phyloP scores from a whole-genome alignment of 2,888 invertebrate genomes.

The Drosophila ezoana region DNA sequence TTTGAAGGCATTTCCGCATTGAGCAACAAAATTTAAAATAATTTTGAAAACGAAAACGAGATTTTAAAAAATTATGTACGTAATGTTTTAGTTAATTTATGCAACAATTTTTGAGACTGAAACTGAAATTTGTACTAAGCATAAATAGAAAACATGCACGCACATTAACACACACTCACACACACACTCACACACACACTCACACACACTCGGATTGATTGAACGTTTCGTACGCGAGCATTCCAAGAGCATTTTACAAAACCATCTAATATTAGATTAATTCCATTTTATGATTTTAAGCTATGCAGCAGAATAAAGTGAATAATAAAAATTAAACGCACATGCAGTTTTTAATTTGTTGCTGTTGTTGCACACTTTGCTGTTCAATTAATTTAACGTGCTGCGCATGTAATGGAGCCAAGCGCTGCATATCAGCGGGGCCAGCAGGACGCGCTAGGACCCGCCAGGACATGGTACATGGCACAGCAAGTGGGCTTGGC shows the following conservation, averaged over 20 bases:
- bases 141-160: conserved; percentile 49
- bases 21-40: conserved; percentile 34
- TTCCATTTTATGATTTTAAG: conserved; percentile 60
- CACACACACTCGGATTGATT: conserved; percentile 8
- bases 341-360: conserved; percentile 46
- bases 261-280: conserved; percentile 59
- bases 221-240: conserved; percentile 11
- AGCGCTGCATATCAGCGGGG: conserved; percentile 54
- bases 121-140: conserved; percentile 77
- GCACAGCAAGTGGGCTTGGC: conserved; percentile 75
- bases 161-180: conserved; percentile 13
- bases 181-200: conserved; percentile 20
- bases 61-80: conserved; percentile 45
- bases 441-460: conserved; percentile 43
- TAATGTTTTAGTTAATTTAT: conserved; percentile 76
- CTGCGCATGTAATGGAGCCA: conserved; percentile 64
- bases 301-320: conserved; percentile 66
- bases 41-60: conserved; percentile 14
- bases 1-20: conserved; percentile 38
- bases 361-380: conserved; percentile 62
- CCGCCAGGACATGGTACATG: conserved; percentile 29
- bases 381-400: conserved; percentile 80
- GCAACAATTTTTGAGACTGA: conserved; percentile 80
- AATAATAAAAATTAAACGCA: conserved; percentile 68
- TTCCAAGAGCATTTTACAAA: conserved; percentile 47